Evolutionary conservation across 2,888 invertebrate species (phyloP), one percentile per base, ranked within the genome.

Genomic region (Leistus spinibarbis): DNA sequence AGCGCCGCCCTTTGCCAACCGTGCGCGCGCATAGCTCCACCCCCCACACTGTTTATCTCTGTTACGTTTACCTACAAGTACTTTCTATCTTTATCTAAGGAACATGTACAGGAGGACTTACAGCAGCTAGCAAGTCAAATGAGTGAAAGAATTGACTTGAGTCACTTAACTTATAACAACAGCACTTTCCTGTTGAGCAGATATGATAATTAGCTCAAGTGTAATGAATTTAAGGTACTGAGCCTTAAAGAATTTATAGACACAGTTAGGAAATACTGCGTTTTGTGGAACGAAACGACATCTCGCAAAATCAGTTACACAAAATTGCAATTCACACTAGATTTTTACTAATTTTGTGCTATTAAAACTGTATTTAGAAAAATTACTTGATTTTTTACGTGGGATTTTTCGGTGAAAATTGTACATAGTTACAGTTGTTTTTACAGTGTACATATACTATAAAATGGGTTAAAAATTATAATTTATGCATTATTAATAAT

Each of bases 121-220:
- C 69, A 72, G 80, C 80, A 84, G 84, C 83, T 84, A 85, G 83
- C 83, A 86, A 86, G 86, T 85, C 85, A 86, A 82, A 82, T 81
- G 84, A 84, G 84, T 84, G 82, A 75, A 60, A 17, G 40, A 40
- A 40, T 40, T 40, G 40, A 40, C 40, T 40, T 40, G 13, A 40
- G 4, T 40, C 40, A 40, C 40, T 40, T 40, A 13, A 40, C 40
- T 40, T 40, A 13, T 40, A 40, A 40, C 13, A 40, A 40, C 40
- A 40, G 7, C 7, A 40, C 13, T 40, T 40, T 10, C 40, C 13
- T 40, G 40, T 7, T 10, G 40, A 10, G 40, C 4, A 17, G 16
- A 57, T 10, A 9, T 57, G 20, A 56, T 56, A 56, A 5, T 19
- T 17, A 56, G 5, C 19, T 57, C 17, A 57, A n/a, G 9, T 10